Evolutionary conservation across 2,888 invertebrate genomes (phyloP).

Genomic region (Phoenoteleia sp.): DNA sequence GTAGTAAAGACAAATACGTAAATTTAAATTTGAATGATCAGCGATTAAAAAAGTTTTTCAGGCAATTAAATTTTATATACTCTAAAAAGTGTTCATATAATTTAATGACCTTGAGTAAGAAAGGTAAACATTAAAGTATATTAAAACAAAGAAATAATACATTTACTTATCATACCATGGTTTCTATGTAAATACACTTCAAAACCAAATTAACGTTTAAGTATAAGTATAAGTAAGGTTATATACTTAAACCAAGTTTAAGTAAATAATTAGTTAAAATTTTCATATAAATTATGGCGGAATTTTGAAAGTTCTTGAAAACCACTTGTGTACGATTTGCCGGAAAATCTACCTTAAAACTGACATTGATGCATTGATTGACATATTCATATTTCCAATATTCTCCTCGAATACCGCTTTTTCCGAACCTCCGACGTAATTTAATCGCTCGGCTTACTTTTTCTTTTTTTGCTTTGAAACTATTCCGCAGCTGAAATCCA

Average conservation of each 20-base stretch:
- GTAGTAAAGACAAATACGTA: not conserved
- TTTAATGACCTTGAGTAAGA: too few species aligned
- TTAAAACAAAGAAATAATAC: too few species aligned
- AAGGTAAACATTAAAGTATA: too few species aligned
- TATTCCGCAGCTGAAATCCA: conserved; percentile 10
- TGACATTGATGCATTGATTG: not conserved
- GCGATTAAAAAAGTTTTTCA: not conserved
- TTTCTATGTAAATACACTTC: too few species aligned
- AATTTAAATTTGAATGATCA: not conserved
- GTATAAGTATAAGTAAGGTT: too few species aligned
- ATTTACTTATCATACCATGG: too few species aligned
- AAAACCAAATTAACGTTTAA: too few species aligned
- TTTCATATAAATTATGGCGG: too few species aligned
- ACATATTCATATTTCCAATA: not conserved
- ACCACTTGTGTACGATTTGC: too few species aligned
- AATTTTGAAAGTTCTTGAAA: too few species aligned
- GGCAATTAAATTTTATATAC: not conserved
- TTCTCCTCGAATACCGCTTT: not conserved
- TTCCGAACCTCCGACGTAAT: not conserved
- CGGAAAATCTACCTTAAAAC: not conserved
- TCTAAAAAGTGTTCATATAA: not conserved
- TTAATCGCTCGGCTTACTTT: not conserved
- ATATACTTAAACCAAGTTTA: too few species aligned
- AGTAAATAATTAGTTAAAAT: too few species aligned
- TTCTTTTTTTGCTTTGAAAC: not conserved